Base-by-base conservation (phyloP, 1,140 invertebrate genomes). In the Drosophila nigromelanica region DNA sequence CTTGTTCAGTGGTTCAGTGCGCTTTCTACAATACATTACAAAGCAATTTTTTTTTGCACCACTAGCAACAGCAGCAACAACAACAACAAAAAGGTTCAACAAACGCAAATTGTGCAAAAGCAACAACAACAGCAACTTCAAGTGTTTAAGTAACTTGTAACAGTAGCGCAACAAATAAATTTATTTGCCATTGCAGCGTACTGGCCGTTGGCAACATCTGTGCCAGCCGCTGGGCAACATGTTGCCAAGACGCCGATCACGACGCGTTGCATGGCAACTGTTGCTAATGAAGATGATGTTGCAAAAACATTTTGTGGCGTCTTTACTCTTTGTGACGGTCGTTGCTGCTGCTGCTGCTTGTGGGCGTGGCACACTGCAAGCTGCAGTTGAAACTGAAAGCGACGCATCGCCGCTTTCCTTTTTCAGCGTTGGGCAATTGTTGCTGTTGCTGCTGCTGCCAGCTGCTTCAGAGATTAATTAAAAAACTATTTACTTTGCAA, bases 91-190 rank as follows among this genome's bases (percentile, higher is more conserved):
- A 69, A 74, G 67, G 83, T 89, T 89, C 83, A 89, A 89, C 83
- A 89, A 89, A 89, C 83, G 83, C 79, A 89, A 83, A 89, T 89
- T 86, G 81, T 83, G 76, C 64, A 86, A 83, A 85, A 55, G 24
- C 51, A 81, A 27, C 50, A 76, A 45, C 51, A 59, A 60, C 67
- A 54, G 40, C 56, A 37, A 27, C 48, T 21, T 69, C 73, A 80
- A 78, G 76, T 89, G 82, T 89, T 82, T 76, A 71, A 83, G 79
- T 64, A 79, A 87, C 83, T 82, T 89, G 81, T 76, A 78, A 85
- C 78, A 76, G 79, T 89, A 71, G 82, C 82, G 55, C 39, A 76
- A 48, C 47, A 87, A 78, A 59, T 80, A 77, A 87, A 86, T 86
- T 87, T 76, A 86, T 76, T 85, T 87, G 74, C 80, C 80, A 85